A percentile compares a stretch with the other conserved stretches of the same genome.
Conservation (phyloP, 2,888 invertebrate genomes). For the Drosophila falleni region DNA sequence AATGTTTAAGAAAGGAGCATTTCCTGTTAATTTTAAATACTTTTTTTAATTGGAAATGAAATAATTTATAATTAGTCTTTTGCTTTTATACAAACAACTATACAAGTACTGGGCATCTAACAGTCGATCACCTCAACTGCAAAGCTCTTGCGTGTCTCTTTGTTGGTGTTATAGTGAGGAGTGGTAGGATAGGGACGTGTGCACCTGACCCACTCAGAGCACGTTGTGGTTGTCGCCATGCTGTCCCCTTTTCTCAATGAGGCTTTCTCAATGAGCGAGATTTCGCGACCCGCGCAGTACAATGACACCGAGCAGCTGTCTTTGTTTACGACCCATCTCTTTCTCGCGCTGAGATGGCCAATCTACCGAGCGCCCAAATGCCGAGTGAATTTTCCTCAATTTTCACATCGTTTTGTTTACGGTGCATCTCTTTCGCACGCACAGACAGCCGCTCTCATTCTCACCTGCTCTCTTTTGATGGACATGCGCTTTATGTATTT, state of each 20-base stretch:
- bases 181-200: constrained; percentile 26
- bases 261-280: constrained; percentile 47
- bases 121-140: background rate
- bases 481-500: constrained; percentile 52
- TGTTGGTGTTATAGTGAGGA: background rate
- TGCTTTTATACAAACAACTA: no score
- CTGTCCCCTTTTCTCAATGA: constrained; percentile 21
- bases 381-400: constrained; percentile 13
- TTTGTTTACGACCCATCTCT: constrained; percentile 84
- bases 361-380: constrained; percentile 27
- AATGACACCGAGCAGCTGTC: constrained; percentile 81
- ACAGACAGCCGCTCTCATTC: background rate
- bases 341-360: constrained; percentile 70
- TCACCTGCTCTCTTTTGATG: constrained; percentile 22
- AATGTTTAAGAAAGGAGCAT: no score
- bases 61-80: no score
- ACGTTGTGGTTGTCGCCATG: constrained; percentile 34
- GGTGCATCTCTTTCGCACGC: constrained; percentile 73
- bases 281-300: constrained; percentile 58
- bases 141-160: background rate
- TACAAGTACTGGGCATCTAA: background rate
- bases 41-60: no score
- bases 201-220: constrained; percentile 83
- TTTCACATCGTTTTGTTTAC: constrained; percentile 75
- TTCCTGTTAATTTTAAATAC: no score